Evolutionary conservation across 2,113 vertebrate species (phyloP).

Genomic region (Apodemus sylvaticus): DNA sequence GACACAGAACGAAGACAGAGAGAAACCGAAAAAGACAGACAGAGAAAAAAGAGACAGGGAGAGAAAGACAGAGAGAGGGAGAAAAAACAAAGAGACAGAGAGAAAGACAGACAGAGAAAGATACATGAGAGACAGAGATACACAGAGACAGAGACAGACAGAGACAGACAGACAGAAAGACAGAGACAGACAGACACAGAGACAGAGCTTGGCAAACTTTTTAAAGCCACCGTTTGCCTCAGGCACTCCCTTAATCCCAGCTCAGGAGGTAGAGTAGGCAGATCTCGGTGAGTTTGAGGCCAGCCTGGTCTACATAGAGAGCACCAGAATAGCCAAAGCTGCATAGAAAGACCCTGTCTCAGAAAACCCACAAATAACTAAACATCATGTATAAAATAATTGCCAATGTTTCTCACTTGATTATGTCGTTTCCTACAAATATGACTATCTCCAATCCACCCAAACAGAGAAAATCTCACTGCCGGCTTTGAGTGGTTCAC

Average conservation of each 20-base stretch:
- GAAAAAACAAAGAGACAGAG: no score
- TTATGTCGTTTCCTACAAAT: background rate
- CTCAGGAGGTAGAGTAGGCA: background rate
- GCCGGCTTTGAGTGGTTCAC: background rate
- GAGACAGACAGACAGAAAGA: no score
- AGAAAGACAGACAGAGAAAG: rapidly evolving
- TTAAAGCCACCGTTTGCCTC: background rate
- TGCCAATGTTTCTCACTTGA: background rate
- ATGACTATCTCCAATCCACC: background rate
- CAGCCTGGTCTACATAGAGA: background rate
- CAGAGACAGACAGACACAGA: no score
- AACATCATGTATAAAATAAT: background rate
- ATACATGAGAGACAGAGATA: no score
- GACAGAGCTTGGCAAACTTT: background rate
- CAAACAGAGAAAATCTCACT: no score
- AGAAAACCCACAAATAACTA: background rate
- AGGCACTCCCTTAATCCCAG: background rate
- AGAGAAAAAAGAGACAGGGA: no score
- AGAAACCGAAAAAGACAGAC: no score
- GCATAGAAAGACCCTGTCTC: background rate
- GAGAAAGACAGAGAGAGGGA: no score
- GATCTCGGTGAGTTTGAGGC: background rate
- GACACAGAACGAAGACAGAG: no score
- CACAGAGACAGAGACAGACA: no score
- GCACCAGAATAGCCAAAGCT: background rate